A percentile compares a stretch with the other conserved stretches of the same genome.
Evolutionary conservation across 2,797 vertebrate species (phyloP).

Genomic region (Stomatorhinus walkeri): DNA sequence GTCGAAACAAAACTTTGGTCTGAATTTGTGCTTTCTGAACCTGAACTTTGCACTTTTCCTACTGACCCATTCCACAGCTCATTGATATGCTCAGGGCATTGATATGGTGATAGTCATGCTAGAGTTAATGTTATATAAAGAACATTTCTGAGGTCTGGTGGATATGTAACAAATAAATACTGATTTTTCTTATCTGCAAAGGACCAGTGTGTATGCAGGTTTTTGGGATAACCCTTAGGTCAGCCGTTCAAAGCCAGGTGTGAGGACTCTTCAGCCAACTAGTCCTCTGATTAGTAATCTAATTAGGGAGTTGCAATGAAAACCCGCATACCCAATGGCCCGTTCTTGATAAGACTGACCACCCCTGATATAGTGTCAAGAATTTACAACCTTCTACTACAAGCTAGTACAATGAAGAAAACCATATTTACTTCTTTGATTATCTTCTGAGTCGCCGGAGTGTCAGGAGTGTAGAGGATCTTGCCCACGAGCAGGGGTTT

Average conservation of each 20-base stretch:
- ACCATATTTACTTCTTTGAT: constrained; percentile 75
- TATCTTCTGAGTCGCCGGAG: constrained; percentile 78
- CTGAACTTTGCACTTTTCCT: neutral
- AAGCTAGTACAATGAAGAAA: neutral
- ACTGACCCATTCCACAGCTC: neutral
- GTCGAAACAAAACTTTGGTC: neutral
- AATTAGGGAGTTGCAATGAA: neutral
- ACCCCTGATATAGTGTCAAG: neutral
- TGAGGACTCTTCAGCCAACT: neutral
- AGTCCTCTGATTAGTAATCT: neutral
- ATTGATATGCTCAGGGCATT: neutral
- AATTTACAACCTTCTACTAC: neutral
- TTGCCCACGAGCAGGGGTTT: constrained; percentile 93
- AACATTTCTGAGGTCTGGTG: neutral
- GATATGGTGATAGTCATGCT: neutral
- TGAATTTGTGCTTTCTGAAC: neutral
- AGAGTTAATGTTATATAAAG: neutral
- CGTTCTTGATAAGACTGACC: neutral
- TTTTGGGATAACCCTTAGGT: neutral
- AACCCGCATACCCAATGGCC: neutral
- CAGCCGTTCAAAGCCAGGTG: neutral
- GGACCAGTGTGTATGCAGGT: neutral
- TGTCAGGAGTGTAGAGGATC: constrained; percentile 92
- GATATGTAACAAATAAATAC: neutral
- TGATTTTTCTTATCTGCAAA: neutral